Conservation (phyloP, 2,888 invertebrate species). For the Chrysopilus asiliformis region DNA sequence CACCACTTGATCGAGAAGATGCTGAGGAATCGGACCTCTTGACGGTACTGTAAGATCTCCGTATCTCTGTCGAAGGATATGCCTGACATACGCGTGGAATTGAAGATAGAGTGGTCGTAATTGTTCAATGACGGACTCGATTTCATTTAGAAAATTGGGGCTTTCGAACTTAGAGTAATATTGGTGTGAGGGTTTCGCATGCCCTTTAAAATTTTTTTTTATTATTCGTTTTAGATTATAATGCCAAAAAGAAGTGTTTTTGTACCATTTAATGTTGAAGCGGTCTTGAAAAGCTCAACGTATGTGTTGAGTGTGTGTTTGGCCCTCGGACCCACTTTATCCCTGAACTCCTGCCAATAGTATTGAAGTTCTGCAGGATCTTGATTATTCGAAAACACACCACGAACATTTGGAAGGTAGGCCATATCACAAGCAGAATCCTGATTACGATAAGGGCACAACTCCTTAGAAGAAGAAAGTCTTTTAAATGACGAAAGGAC, state of each 20-base stretch:
- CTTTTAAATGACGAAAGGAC: no score
- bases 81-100: not conserved
- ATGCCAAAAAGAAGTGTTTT: no score
- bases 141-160: not conserved
- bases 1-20: constrained; percentile 46
- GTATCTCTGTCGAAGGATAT: not conserved
- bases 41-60: not conserved
- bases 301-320: constrained; percentile 23
- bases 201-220: no score
- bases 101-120: not conserved
- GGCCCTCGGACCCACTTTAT: constrained; percentile 22
- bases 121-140: not conserved
- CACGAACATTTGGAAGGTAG: constrained; percentile 28
- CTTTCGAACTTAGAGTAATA: no score
- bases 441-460: no score
- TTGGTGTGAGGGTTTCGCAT: no score
- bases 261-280: constrained; percentile 28
- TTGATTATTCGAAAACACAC: constrained; percentile 24
- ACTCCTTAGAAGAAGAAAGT: no score
- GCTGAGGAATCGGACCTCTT: not conserved
- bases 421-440: constrained; percentile 20
- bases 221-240: no score
- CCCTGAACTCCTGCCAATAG: constrained; percentile 30
- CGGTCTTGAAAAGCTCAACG: constrained; percentile 27
- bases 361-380: constrained; percentile 27